Evolutionary conservation across 2,113 vertebrate species (phyloP).

Genomic region (Oplegnathus fasciatus): DNA sequence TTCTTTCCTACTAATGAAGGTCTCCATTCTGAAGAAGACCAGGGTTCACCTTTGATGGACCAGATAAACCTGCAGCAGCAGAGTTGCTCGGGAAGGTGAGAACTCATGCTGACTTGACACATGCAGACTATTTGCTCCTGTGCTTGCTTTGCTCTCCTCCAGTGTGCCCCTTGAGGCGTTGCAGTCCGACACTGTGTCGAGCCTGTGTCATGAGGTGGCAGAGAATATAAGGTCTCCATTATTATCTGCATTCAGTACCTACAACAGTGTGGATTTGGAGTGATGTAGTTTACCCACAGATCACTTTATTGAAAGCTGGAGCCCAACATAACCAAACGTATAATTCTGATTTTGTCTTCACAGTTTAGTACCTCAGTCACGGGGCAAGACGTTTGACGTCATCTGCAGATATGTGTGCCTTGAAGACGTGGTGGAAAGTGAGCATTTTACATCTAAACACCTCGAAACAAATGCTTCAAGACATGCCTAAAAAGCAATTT

Average conservation of each 20-base stretch:
- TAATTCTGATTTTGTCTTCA: neutral
- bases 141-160: no score
- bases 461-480: neutral
- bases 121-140: neutral
- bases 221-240: neutral
- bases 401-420: neutral
- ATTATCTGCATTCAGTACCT: neutral
- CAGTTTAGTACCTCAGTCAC: neutral
- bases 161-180: conserved; percentile 55
- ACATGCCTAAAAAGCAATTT: neutral
- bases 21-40: neutral
- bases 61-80: neutral
- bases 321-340: neutral
- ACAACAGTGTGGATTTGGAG: neutral
- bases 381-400: neutral
- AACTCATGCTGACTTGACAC: neutral
- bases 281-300: neutral
- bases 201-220: conserved; percentile 72
- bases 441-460: neutral
- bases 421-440: neutral
- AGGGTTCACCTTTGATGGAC: conserved; percentile 2
- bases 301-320: neutral
- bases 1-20: neutral
- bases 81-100: neutral
- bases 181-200: conserved; percentile 62